Conservation (phyloP, 2,888 invertebrate species). For the Nymphalis urticae region DNA sequence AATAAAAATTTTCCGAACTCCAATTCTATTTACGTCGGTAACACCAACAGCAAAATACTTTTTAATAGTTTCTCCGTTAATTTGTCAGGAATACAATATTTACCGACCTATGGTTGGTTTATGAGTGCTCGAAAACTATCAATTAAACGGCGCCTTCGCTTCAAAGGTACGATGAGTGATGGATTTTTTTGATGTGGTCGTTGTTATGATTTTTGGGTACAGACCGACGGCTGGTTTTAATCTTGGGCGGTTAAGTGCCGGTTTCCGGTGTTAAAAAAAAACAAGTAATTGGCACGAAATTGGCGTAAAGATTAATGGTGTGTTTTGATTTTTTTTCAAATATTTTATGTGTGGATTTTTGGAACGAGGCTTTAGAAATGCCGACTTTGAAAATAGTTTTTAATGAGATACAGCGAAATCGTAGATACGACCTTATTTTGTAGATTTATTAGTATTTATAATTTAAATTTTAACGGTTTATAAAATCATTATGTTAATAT, state of each 20-base stretch:
- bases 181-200: constrained; percentile 44
- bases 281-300: constrained; percentile 29
- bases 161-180: constrained; percentile 54
- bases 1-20: not conserved
- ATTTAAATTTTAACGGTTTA: too few relatives aligned
- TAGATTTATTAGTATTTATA: too few relatives aligned
- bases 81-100: constrained; percentile 77
- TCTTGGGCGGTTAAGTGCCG: constrained; percentile 19
- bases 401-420: not conserved
- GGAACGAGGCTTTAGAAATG: not conserved
- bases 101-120: constrained; percentile 63
- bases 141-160: constrained; percentile 71
- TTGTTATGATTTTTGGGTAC: constrained; percentile 22
- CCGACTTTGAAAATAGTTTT: constrained; percentile 6
- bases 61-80: constrained; percentile 64
- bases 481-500: too few relatives aligned
- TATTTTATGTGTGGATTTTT: constrained; percentile 19
- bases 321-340: constrained; percentile 22
- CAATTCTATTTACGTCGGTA: constrained; percentile 41
- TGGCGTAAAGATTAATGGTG: constrained; percentile 26
- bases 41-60: constrained; percentile 47
- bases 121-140: constrained; percentile 68
- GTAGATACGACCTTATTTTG: not conserved
- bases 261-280: constrained; percentile 25
- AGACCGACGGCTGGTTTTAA: constrained; percentile 23